phyloP scores from a whole-genome alignment of 1,140 invertebrate genomes.

The Epicauta chinensis region DNA sequence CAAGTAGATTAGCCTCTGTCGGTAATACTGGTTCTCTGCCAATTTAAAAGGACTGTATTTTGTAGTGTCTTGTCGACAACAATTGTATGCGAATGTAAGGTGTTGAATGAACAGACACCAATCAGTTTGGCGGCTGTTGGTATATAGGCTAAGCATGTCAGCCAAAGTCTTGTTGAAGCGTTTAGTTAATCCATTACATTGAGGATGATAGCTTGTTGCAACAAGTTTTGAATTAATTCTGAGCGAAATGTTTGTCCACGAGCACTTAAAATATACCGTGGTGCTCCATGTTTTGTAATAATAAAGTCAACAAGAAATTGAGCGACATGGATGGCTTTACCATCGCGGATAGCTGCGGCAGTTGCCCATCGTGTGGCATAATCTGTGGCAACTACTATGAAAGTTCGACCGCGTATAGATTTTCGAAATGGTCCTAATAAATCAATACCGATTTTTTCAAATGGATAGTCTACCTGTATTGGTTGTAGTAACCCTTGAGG shows the following conservation, averaged over 20 bases:
- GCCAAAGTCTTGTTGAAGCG: slow-evolving; percentile 33
- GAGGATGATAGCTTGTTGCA: slow-evolving; percentile 37
- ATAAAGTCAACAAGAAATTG: slow-evolving; percentile 28
- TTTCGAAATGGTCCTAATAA: slow-evolving; percentile 25
- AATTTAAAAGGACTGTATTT: slow-evolving; percentile 18
- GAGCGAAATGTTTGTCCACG: slow-evolving; percentile 24
- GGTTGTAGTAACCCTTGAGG: slow-evolving; percentile 22
- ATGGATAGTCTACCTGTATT: slow-evolving; percentile 17
- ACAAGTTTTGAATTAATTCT: slow-evolving; percentile 23
- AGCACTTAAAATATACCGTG: slow-evolving; percentile 20
- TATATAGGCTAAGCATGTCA: slow-evolving; percentile 23
- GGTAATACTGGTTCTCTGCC: slow-evolving; percentile 4
- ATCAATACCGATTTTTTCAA: slow-evolving; percentile 24
- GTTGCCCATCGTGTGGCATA: slow-evolving; percentile 30
- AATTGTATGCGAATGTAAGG: slow-evolving; percentile 27
- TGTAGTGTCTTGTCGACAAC: slow-evolving; percentile 18
- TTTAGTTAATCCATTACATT: slow-evolving; percentile 34
- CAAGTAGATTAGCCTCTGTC: too few relatives aligned
- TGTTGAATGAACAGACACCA: slow-evolving; percentile 21
- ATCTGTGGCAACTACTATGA: slow-evolving; percentile 28
- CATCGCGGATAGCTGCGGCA: slow-evolving; percentile 20
- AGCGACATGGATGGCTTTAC: slow-evolving; percentile 21
- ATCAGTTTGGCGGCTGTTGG: slow-evolving; percentile 21
- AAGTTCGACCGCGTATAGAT: slow-evolving; percentile 20
- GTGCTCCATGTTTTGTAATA: slow-evolving; percentile 25